Conservation (phyloP, 2,113 vertebrate genomes). For the Herpailurus yagouaroundi region DNA sequence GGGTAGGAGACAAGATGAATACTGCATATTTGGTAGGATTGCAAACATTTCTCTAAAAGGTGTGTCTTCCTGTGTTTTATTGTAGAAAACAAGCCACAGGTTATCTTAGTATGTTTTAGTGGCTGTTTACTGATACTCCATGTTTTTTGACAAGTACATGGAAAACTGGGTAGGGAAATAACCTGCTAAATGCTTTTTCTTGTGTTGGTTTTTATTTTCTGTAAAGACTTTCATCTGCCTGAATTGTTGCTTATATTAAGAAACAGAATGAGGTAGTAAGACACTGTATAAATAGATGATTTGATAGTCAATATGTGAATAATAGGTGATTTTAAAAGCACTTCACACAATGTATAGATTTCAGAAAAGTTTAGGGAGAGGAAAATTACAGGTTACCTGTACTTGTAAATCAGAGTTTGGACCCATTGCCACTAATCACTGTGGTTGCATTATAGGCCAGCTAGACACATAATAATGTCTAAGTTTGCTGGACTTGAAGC, state of each 20-base stretch:
- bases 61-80: background rate
- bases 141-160: background rate
- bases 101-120: background rate
- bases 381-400: conserved; percentile 38
- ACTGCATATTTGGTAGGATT: conserved; percentile 39
- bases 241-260: background rate
- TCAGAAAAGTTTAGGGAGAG: background rate
- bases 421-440: background rate
- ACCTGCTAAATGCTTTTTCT: background rate
- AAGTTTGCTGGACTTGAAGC: background rate
- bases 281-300: background rate
- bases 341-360: conserved; percentile 45
- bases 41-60: conserved; percentile 11
- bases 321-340: conserved; percentile 36
- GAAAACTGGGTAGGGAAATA: background rate
- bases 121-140: background rate
- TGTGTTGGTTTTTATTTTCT: background rate
- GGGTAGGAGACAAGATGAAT: background rate
- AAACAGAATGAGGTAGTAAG: background rate
- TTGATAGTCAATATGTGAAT: conserved; percentile 5
- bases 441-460: background rate
- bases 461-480: too few species aligned
- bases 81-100: background rate
- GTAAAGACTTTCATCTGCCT: background rate
- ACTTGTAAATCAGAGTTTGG: background rate